A percentile compares a stretch with the other conserved stretches of the same genome.
Evolutionary conservation across 2,113 vertebrate genomes (phyloP).

Genomic region (human (Homo sapiens)): GRCh38 chr21:10015501-10016000

Average conservation of each 20-base stretch:
- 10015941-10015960: neutral
- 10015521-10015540: neutral
- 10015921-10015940: neutral
- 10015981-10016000: neutral
- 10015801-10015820: neutral
- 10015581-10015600: neutral
- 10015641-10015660: neutral
- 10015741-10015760: neutral
- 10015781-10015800: neutral
- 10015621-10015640: neutral
- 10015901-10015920: neutral
- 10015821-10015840: neutral
- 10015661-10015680: neutral
- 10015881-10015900: neutral
- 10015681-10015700: neutral
- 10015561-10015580: neutral
- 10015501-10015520: neutral
- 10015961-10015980: neutral
- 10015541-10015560: neutral
- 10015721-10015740: fast-evolving
- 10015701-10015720: neutral
- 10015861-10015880: neutral
- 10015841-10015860: neutral
- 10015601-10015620: neutral
- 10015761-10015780: neutral